Evolutionary conservation across 1,140 invertebrate genomes (phyloP).

Genomic region (Saccostrea cuccullata): DNA sequence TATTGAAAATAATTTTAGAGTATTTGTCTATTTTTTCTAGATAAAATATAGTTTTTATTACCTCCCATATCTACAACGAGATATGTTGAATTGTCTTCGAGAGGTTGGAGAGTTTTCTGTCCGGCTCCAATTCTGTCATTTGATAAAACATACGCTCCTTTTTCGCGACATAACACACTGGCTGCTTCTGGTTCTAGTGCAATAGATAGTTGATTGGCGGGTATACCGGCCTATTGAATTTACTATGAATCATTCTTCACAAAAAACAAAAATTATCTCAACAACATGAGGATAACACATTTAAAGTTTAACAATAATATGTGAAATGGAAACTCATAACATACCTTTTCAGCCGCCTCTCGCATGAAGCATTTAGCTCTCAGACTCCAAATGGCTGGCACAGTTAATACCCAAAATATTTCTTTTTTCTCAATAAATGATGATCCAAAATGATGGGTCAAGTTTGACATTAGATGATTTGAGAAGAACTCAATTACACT

Average conservation of each 20-base stretch:
- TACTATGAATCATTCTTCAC: too few species aligned
- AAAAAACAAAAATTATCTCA: too few species aligned
- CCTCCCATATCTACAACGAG: conserved; percentile 21
- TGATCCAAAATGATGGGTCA: background rate
- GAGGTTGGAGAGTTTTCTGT: background rate
- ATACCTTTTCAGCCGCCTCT: conserved; percentile 30
- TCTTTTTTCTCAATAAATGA: background rate
- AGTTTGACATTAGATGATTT: background rate
- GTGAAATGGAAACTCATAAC: background rate
- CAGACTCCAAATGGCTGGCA: conserved; percentile 49
- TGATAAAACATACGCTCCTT: background rate
- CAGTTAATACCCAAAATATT: conserved; percentile 46
- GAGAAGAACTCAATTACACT: background rate
- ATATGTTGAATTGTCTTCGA: conserved; percentile 1
- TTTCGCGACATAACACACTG: background rate
- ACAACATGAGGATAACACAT: too few species aligned
- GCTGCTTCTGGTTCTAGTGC: background rate
- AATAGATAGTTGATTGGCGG: background rate
- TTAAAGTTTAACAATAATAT: too few species aligned
- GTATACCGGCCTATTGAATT: background rate
- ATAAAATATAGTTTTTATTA: too few species aligned
- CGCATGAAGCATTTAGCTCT: conserved; percentile 47
- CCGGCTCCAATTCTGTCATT: background rate
- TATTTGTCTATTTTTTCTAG: too few species aligned
- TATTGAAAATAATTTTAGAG: too few species aligned